Base-by-base conservation (phyloP, 2,113 vertebrate genomes). In the Gyps fulvus region DNA sequence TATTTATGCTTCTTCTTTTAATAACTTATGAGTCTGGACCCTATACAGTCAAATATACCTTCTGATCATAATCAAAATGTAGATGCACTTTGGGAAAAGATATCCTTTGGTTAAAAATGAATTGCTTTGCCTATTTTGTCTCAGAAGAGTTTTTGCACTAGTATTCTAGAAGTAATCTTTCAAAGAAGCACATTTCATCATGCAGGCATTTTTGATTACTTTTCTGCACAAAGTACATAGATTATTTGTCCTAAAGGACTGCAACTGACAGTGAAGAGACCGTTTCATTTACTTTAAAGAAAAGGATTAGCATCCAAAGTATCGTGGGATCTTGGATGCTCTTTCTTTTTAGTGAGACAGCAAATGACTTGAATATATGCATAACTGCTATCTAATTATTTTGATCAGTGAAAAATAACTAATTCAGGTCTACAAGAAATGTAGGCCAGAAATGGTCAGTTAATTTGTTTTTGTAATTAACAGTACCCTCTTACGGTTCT, bases 271-370 rank as follows among this genome's bases (percentile, higher is more conserved):
- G 83, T 47, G 93, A 89, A 95, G 96, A 95, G 81, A 90, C 38
- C 93, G 71, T 95, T 96, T 80, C 87, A 80, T 93, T 98, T 97
- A 88, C 77, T 94, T 97, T 88, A 91, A 97, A 97, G 90, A 94
- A 97, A 98, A 97, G 91, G 80, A 98, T 98, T 98, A 98, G 96
- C 97, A 97, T 97, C 97, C 76, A 95, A 93, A 96, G 93, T 98
- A 93, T 97, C 97, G 97, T 84, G 87, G 92, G 74, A 95, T 93
- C 57, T 95, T 96, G 90, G 58, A 96, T 74, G 82, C 55, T 97
- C 43, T 78, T 50, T 71, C 73, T 95, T 97, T 97, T 96, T 80
- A 95, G 47, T 91, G 90, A 97, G 94, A 95, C 86, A 98, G 79
- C 55, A 90, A 83, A 93, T 90, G 47, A 70, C 93, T 98, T 95